Evolutionary conservation across 2,113 vertebrate genomes (phyloP), one percentile per base, ranked within the genome.

Genomic region (Cochlearius cochlearius): DNA sequence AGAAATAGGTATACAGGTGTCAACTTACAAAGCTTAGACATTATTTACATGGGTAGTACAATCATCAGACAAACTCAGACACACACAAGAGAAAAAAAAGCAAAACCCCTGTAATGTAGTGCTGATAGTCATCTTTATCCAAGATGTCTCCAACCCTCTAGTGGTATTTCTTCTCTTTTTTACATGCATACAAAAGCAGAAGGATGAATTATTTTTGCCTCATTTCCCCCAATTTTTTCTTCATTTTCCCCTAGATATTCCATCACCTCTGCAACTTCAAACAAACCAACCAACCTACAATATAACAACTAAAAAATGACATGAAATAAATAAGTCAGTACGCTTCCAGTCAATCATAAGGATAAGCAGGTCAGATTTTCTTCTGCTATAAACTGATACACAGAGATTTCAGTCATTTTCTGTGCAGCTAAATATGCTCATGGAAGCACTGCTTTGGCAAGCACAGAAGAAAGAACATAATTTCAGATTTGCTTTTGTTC

Each of bases 401-500:
- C 11, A 56, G 27, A 86, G 7, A 79, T 68, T 68, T 79, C 36
- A 21, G 16, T 23, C 2, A 11, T 72, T 76, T 92, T 86, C 56
- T 90, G 15, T 53, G 36, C 30, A 78, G 43, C 39, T 89, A 80
- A 94, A 83, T 29, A 88, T 7, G 12, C 10, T 73, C n/a, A 43
- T 34, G 19, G 41, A 92, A 91, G 77, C 26, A 64, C 29, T 72
- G 29, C 52, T 93, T 69, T 66, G 60, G n/a, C 71, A 95, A 82
- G 72, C 18, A 73, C 4, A 47, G 38, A 7, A 82, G 26, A 71
- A 90, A 82, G 22, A 91, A 88, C 4, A 7, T 55, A 45, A 95
- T 79, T 95, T 93, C 72, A 80, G 41, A 92, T 93, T 90, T 83
- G 32, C 32, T 94, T 82, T 60, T 91, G 36, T 34, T 96, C 83